Evolutionary conservation across 2,113 vertebrate genomes (phyloP), one percentile per base, ranked within the genome.

Genomic region (Cynoglossus semilaevis): DNA sequence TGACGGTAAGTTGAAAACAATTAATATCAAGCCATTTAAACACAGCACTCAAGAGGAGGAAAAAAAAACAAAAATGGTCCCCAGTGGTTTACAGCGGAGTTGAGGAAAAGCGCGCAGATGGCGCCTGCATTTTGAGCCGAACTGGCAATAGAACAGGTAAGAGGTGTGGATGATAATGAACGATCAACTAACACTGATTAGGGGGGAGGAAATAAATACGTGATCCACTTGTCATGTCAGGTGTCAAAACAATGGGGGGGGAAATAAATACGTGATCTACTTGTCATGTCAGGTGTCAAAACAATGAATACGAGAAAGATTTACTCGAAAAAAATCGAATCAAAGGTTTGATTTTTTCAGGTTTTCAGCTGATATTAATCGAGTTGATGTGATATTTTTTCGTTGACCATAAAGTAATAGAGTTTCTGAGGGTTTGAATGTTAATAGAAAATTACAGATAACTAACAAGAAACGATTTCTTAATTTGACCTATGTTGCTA

Each of bases 1-100:
- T 77, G 67, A 77, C 70, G 67, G 73, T 15, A 2, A 34, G 62
- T 68, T 63, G 59, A 46, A 68, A 70, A 59, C 67, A 42, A 72
- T 82, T 70, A 79, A 42, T 15, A 54, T 29, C 6, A 29, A 29
- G 22, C 22, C 22, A 29, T 29, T 29, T 29, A 29, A 29, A 29
- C 6, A 4, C 2, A 2, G 22, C 6, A 29, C 22, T 4, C 22
- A 4, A 29, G 22, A 29, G 22, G 63, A 40, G 16, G 17, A 58
- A 48, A 15, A 29, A 72, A 63, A 57, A n/a, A 56, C 52, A 60
- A 61, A 70, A 0, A 35, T 10, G 44, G 44, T 76, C 51, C 66
- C 48, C 22, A 19, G 64, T 67, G 76, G 51, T 47, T 62, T 14
- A 22, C 54, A 67, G 65, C 54, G 0, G 44, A 9, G 42, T 36